A percentile compares a stretch with the other conserved stretches of the same genome.
phyloP scores from a whole-genome alignment of 2,888 invertebrate species.

The Ochlodes sylvanus region DNA sequence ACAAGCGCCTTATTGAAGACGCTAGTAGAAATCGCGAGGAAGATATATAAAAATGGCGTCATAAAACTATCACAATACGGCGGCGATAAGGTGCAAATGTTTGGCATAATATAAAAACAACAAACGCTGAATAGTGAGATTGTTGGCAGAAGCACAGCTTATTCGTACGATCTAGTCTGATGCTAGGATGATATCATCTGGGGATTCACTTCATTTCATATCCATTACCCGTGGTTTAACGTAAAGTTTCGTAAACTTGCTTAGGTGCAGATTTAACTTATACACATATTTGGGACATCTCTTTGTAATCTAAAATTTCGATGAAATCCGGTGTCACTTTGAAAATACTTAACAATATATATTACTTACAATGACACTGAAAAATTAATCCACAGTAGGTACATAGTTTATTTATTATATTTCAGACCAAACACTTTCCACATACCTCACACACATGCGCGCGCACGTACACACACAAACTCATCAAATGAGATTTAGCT shows the following conservation, averaged over 20 bases:
- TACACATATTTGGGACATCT: slow-evolving; percentile 6
- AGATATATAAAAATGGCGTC: slow-evolving; percentile 62
- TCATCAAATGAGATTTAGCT: too few species aligned
- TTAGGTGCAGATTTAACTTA: background rate
- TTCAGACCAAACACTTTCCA: too few species aligned
- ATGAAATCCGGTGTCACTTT: background rate
- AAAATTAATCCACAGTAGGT: too few species aligned
- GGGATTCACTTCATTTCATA: slow-evolving; percentile 47
- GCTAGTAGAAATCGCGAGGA: slow-evolving; percentile 59
- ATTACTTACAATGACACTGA: too few species aligned
- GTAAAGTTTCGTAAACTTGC: slow-evolving; percentile 24
- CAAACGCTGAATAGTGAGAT: slow-evolving; percentile 71
- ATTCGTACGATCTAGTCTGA: slow-evolving; percentile 46
- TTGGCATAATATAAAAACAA: slow-evolving; percentile 76
- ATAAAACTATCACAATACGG: slow-evolving; percentile 69
- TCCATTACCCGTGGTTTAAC: slow-evolving; percentile 16
- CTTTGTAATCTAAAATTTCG: too few species aligned
- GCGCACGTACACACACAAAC: too few species aligned
- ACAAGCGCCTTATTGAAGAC: slow-evolving; percentile 58
- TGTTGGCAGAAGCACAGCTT: slow-evolving; percentile 68
- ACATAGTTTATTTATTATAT: too few species aligned
- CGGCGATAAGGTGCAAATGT: slow-evolving; percentile 73
- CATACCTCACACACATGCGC: too few species aligned
- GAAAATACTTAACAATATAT: background rate
- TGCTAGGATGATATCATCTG: slow-evolving; percentile 58